Evolutionary conservation across 2,888 invertebrate species (phyloP).

Genomic region (Hecatera dysodea): DNA sequence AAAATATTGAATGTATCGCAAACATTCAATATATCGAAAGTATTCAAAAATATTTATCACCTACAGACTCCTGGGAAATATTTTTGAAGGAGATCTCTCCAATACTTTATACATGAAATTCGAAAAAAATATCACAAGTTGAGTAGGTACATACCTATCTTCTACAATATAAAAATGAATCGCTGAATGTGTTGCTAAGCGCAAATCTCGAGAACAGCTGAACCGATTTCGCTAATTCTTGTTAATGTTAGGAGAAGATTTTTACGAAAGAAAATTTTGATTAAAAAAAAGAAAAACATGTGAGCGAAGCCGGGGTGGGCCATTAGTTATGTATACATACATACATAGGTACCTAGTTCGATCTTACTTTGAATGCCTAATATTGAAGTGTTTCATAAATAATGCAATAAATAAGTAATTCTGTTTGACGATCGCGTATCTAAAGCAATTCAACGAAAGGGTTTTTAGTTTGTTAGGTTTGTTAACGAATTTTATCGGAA

Average conservation of each 20-base stretch:
- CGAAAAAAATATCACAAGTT: slow-evolving; percentile 37
- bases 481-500: background rate
- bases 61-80: slow-evolving; percentile 50
- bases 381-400: background rate
- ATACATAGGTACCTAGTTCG: background rate
- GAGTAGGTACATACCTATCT: no score
- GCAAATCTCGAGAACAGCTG: no score
- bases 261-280: no score
- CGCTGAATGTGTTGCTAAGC: no score
- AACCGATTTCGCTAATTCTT: no score
- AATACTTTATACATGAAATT: slow-evolving; percentile 49
- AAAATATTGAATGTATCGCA: slow-evolving; percentile 56
- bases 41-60: slow-evolving; percentile 65
- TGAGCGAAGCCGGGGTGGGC: no score
- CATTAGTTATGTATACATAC: no score
- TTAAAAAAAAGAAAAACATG: no score
- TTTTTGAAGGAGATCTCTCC: slow-evolving; percentile 42
- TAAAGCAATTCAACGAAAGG: background rate
- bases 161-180: no score
- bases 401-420: background rate
- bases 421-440: background rate
- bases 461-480: slow-evolving; percentile 15
- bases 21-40: slow-evolving; percentile 47
- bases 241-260: no score
- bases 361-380: slow-evolving; percentile 28